Conservation (phyloP, 2,113 vertebrate genomes). For the Gambusia affinis region DNA sequence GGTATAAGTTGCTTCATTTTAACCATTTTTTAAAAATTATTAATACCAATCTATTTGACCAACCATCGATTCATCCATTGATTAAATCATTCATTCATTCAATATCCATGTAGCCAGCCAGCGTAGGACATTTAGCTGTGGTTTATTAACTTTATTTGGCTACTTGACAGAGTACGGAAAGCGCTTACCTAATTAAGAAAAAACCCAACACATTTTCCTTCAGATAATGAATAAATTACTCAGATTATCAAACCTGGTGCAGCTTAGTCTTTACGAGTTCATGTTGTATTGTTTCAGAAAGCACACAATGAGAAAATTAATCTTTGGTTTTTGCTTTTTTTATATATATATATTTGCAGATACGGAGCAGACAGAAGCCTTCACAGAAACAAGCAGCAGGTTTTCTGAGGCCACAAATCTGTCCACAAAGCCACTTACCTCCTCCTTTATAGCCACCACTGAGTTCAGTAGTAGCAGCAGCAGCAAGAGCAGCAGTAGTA, state of each 20-base stretch:
- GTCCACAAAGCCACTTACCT: constrained; percentile 56
- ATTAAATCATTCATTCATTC: no score
- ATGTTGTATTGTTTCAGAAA: background rate
- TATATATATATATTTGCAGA: constrained; percentile 49
- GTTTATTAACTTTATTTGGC: background rate
- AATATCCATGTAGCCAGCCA: no score
- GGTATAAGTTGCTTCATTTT: no score
- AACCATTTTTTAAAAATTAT: no score
- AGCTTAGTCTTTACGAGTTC: background rate
- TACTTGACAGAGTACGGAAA: no score
- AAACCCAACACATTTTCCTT: background rate
- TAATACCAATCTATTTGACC: no score
- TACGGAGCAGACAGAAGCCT: constrained; percentile 52
- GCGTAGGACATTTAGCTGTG: background rate
- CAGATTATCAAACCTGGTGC: background rate
- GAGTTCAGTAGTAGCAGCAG: constrained; percentile 45
- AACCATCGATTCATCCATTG: no score
- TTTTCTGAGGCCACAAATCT: constrained; percentile 29
- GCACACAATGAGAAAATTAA: background rate
- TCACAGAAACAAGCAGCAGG: constrained; percentile 53
- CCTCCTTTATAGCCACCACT: constrained; percentile 51
- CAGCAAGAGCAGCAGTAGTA: background rate
- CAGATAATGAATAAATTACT: background rate
- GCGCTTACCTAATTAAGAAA: background rate
- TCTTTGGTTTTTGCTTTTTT: background rate